phyloP scores from a whole-genome alignment of 1,140 invertebrate species.

The Bombus waltoni region DNA sequence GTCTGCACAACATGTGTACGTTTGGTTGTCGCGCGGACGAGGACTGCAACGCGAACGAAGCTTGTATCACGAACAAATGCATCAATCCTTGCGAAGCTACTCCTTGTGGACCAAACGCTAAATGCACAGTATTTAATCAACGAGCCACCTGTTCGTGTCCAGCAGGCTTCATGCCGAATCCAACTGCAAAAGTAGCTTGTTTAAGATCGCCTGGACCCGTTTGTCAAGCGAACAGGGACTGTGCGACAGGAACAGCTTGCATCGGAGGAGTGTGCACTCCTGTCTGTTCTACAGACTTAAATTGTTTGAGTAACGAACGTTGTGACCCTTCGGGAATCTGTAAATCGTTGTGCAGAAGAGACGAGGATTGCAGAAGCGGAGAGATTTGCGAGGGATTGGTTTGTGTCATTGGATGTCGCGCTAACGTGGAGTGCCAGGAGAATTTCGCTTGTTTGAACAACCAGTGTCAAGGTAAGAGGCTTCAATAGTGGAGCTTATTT shows the following conservation, averaged over 20 bases:
- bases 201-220: constrained; percentile 88
- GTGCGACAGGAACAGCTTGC: constrained; percentile 87
- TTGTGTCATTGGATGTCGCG: constrained; percentile 91
- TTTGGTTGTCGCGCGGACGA: constrained; percentile 93
- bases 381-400: constrained; percentile 92
- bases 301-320: constrained; percentile 92
- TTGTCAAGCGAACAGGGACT: constrained; percentile 90
- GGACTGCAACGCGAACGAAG: constrained; percentile 92
- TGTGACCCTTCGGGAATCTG: constrained; percentile 86
- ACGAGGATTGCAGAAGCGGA: constrained; percentile 91
- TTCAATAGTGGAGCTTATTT: neutral
- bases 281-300: constrained; percentile 88
- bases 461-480: constrained; percentile 85
- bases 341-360: constrained; percentile 88
- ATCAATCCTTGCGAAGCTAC: constrained; percentile 89
- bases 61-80: constrained; percentile 91
- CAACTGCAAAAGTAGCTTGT: constrained; percentile 92
- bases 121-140: constrained; percentile 91
- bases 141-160: constrained; percentile 91
- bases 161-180: constrained; percentile 91
- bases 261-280: constrained; percentile 88
- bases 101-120: constrained; percentile 92
- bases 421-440: constrained; percentile 89
- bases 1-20: constrained; percentile 91
- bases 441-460: constrained; percentile 88